phyloP scores from a whole-genome alignment of 2,113 vertebrate genomes.

The Onychorhynchus coronatus region DNA sequence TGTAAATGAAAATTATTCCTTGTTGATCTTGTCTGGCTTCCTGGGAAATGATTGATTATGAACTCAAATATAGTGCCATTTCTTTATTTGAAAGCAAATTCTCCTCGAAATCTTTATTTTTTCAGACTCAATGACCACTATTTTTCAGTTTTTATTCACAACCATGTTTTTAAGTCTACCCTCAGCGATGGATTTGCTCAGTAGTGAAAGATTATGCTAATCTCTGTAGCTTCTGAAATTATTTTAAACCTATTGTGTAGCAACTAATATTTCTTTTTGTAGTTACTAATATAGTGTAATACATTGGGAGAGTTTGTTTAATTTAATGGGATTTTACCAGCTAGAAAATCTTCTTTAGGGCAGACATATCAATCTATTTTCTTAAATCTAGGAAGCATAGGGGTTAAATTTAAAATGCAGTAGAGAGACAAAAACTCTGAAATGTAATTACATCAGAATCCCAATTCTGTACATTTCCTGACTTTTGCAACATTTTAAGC shows the following conservation, averaged over 20 bases:
- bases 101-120: background rate
- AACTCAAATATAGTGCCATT: background rate
- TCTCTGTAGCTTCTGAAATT: background rate
- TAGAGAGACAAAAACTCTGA: background rate
- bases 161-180: background rate
- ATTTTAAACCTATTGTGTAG: background rate
- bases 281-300: background rate
- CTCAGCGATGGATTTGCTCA: background rate
- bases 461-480: background rate
- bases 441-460: background rate
- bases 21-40: background rate
- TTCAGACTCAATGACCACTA: accelerated
- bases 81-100: background rate
- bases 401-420: background rate
- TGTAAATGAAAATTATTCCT: background rate
- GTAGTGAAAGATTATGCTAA: background rate
- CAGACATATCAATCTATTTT: background rate
- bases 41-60: background rate
- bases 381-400: background rate
- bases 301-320: background rate
- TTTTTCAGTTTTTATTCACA: background rate
- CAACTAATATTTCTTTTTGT: background rate
- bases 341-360: background rate
- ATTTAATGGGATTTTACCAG: background rate
- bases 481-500: background rate